These are phyloP conservation scores for Uria aalge DNA, from an alignment of 2,113 vertebrate species.

Conservation along the genomic window DNA sequence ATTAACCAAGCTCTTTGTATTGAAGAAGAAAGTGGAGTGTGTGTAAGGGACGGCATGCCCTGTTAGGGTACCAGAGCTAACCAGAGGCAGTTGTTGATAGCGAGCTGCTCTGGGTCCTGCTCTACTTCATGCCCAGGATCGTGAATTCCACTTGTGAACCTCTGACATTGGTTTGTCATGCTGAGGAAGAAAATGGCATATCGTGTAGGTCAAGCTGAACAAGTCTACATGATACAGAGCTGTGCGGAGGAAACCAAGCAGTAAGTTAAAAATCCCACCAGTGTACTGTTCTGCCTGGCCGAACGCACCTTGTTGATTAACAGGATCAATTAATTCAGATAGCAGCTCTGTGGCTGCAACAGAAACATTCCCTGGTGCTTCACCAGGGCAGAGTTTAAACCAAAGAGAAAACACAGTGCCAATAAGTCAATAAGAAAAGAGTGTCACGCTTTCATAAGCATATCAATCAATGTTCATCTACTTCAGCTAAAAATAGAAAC, in stretches of 20 bases:
- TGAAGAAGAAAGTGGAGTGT: background rate
- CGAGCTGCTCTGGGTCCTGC: background rate
- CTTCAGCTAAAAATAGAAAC: conserved; percentile 8
- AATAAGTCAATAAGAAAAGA: background rate
- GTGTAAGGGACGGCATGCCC: background rate
- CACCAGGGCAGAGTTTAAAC: background rate
- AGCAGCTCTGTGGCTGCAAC: background rate
- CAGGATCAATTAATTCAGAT: background rate
- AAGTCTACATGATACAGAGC: background rate
- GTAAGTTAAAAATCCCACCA: background rate
- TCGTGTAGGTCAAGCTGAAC: background rate
- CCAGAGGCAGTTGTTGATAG: background rate
- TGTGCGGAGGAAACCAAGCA: background rate
- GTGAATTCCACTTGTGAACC: background rate
- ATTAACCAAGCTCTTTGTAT: background rate
- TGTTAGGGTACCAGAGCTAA: background rate
- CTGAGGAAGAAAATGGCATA: background rate
- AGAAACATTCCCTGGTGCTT: background rate
- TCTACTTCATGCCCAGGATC: background rate
- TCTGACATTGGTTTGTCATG: background rate
- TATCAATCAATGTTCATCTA: background rate
- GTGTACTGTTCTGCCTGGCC: background rate
- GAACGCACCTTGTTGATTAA: background rate
- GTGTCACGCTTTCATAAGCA: background rate
- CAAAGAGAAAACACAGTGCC: background rate